Evolutionary conservation across 2,797 vertebrate species (phyloP).

Genomic region (Emydoidea blandingii): DNA sequence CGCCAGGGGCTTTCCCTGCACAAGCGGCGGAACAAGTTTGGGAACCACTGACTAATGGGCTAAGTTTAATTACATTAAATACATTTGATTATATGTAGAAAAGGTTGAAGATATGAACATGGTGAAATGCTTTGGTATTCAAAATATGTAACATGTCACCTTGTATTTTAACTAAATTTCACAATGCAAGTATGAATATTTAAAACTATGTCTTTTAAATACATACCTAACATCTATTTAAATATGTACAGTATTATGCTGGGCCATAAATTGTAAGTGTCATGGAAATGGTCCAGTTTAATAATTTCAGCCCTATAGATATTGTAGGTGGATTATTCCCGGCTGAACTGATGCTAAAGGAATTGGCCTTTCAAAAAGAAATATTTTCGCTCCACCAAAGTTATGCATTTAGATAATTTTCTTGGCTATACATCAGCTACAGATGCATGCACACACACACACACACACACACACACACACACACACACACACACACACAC

Average conservation of each 20-base stretch:
- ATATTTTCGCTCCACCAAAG: not conserved
- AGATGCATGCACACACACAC: not conserved
- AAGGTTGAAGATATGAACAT: conserved; percentile 13
- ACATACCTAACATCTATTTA: not conserved
- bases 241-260: not conserved
- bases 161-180: conserved; percentile 18
- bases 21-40: no score
- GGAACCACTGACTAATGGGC: not conserved
- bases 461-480: not conserved
- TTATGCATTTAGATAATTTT: not conserved
- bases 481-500: not conserved
- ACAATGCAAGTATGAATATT: not conserved
- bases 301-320: not conserved
- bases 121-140: conserved; percentile 30
- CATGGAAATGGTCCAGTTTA: not conserved
- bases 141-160: not conserved
- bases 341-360: not conserved
- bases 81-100: conserved; percentile 2
- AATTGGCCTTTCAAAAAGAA: conserved; percentile 23
- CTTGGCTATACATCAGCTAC: not conserved
- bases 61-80: not conserved
- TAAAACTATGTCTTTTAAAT: not conserved
- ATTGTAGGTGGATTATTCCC: not conserved
- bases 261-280: not conserved
- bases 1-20: no score